phyloP scores from a whole-genome alignment of 2,888 invertebrate species.

The Morpho deidamia region DNA sequence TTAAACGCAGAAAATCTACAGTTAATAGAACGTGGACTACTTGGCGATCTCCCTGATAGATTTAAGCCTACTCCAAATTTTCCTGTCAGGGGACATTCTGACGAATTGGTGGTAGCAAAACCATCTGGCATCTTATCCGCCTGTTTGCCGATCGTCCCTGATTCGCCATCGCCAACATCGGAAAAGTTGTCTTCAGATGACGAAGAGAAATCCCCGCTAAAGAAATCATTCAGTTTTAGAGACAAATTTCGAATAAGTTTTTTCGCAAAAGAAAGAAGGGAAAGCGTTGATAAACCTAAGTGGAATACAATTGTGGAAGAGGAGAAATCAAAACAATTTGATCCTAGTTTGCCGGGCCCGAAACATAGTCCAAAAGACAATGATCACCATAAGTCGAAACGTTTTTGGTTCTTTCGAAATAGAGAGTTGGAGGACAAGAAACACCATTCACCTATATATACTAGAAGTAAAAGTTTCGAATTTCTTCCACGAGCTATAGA shows the following conservation, averaged over 20 bases:
- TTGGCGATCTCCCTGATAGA: conserved; percentile 60
- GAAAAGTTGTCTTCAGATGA: conserved; percentile 45
- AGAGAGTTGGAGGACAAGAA: conserved; percentile 49
- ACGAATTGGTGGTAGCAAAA: conserved; percentile 62
- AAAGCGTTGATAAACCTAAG: conserved; percentile 35
- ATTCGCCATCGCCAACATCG: conserved; percentile 39
- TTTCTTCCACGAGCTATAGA: conserved; percentile 59
- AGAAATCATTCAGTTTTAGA: conserved; percentile 66
- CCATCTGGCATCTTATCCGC: conserved; percentile 60
- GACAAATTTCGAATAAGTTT: conserved; percentile 60
- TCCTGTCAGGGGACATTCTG: conserved; percentile 50
- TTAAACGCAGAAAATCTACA: conserved; percentile 58
- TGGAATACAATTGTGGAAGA: conserved; percentile 49
- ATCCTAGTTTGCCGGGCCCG: conserved; percentile 3
- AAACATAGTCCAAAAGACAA: conserved; percentile 34
- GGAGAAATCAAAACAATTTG: conserved; percentile 30
- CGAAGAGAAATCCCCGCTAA: conserved; percentile 49
- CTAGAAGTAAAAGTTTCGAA: conserved; percentile 68
- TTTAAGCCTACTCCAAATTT: conserved; percentile 50
- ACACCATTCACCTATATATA: conserved; percentile 44
- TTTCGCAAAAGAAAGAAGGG: conserved; percentile 50
- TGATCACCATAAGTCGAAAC: conserved; percentile 53
- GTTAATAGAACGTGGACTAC: conserved; percentile 62
- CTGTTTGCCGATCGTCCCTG: conserved; percentile 52
- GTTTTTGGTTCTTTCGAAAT: conserved; percentile 65